Conservation (phyloP, 2,888 invertebrate genomes). For the Thelaira solivaga region DNA sequence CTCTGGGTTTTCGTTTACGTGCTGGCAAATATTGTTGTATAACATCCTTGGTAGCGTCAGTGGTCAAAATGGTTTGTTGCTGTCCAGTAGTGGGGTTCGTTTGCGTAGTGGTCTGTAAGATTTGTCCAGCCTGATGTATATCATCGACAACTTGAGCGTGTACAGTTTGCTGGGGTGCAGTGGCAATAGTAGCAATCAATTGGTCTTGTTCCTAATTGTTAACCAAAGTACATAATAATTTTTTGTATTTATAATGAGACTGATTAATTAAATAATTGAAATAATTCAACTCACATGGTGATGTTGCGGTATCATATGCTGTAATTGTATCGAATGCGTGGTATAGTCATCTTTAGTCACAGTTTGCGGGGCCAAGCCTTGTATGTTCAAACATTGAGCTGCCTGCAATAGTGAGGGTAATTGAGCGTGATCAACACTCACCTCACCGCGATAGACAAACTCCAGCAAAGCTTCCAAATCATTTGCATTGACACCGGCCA, state of each 20-base stretch:
- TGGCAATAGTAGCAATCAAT: constrained; percentile 76
- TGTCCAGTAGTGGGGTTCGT: constrained; percentile 70
- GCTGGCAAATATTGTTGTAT: constrained; percentile 79
- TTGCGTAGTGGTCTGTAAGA: constrained; percentile 74
- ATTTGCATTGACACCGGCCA: constrained; percentile 81
- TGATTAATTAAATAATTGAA: neutral
- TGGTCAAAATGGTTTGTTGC: constrained; percentile 73
- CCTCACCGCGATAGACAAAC: constrained; percentile 82
- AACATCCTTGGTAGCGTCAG: constrained; percentile 75
- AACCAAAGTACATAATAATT: neutral
- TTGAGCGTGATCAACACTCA: constrained; percentile 81
- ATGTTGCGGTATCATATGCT: constrained; percentile 77
- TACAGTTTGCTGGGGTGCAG: constrained; percentile 76
- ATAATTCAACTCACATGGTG: constrained; percentile 70
- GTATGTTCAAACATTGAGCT: constrained; percentile 81
- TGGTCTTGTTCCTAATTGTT: constrained; percentile 73
- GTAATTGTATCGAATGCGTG: constrained; percentile 77
- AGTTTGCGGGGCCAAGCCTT: constrained; percentile 79
- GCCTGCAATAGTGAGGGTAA: constrained; percentile 81
- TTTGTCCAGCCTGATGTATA: constrained; percentile 75
- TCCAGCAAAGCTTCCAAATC: constrained; percentile 81
- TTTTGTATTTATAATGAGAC: constrained; percentile 3
- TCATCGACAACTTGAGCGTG: constrained; percentile 77
- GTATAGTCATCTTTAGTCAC: constrained; percentile 77
- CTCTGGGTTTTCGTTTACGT: constrained; percentile 79